Evolutionary conservation across 2,113 vertebrate genomes (phyloP).

Genomic region (Gadus chalcogrammus): DNA sequence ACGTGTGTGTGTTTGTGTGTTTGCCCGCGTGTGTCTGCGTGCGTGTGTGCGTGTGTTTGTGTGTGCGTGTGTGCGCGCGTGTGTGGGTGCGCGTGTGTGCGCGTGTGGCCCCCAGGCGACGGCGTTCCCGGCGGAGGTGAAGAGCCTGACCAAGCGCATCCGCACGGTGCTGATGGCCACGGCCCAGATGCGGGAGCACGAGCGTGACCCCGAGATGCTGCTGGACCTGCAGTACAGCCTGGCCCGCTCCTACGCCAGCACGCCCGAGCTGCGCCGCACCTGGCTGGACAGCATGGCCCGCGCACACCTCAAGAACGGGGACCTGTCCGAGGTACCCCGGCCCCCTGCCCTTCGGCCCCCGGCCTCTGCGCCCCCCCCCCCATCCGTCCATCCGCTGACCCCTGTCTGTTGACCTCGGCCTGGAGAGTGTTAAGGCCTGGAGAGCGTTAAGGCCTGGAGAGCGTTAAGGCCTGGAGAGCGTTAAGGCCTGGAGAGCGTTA

Average conservation of each 20-base stretch:
- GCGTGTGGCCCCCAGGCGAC: conserved; percentile 73
- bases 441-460: no score
- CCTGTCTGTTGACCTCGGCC: not conserved
- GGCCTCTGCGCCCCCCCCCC: no score
- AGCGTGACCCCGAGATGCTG: conserved; percentile 95
- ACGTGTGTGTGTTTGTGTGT: not conserved
- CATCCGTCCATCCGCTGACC: no score
- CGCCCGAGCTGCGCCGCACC: conserved; percentile 90
- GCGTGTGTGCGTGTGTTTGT: not conserved
- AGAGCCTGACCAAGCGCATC: conserved; percentile 93
- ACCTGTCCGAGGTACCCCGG: conserved; percentile 86
- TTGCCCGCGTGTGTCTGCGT: no score
- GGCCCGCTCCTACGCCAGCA: conserved; percentile 95
- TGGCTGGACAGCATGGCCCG: conserved; percentile 98
- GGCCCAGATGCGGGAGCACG: conserved; percentile 95
- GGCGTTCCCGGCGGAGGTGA: conserved; percentile 90
- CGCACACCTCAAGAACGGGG: conserved; percentile 91
- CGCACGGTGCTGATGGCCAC: conserved; percentile 98
- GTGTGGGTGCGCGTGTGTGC: no score
- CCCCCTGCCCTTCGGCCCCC: not conserved
- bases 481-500: no score
- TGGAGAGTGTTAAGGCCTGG: no score
- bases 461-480: no score
- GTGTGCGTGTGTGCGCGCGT: no score
- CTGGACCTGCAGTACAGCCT: conserved; percentile 96